A percentile compares a stretch with the other conserved stretches of the same genome.
These are phyloP conservation scores for Acanthosepion pharaonis DNA, from an alignment of 2,888 invertebrate species.

Conservation along the genomic window DNA sequence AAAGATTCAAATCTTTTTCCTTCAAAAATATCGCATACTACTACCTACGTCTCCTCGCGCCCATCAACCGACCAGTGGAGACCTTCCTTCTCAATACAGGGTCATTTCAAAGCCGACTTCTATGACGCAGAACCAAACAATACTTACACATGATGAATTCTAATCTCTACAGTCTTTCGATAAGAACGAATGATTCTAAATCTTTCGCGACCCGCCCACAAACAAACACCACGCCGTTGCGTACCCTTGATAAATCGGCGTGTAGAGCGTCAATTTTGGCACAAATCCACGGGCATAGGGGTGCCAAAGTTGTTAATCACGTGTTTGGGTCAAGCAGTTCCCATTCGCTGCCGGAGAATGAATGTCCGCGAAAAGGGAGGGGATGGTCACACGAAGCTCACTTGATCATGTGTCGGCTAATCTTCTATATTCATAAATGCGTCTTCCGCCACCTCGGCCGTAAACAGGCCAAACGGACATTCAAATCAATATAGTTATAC, in stretches of 20 bases:
- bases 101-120: neutral
- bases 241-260: neutral
- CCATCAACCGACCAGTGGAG: neutral
- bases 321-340: constrained; percentile 7
- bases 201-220: neutral
- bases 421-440: too few species aligned
- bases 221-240: neutral
- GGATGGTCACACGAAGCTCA: neutral
- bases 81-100: neutral
- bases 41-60: neutral
- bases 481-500: too few species aligned
- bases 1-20: neutral
- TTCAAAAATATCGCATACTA: neutral
- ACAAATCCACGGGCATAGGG: neutral
- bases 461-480: too few species aligned
- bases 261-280: neutral
- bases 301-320: constrained; percentile 33
- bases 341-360: neutral
- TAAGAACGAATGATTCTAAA: neutral
- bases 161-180: neutral
- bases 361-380: neutral
- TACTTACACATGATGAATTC: neutral
- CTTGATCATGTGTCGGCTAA: neutral
- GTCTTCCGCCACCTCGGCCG: too few species aligned
- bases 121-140: neutral